Base-by-base conservation (phyloP, 2,113 vertebrate species). In the Condylura cristata region DNA sequence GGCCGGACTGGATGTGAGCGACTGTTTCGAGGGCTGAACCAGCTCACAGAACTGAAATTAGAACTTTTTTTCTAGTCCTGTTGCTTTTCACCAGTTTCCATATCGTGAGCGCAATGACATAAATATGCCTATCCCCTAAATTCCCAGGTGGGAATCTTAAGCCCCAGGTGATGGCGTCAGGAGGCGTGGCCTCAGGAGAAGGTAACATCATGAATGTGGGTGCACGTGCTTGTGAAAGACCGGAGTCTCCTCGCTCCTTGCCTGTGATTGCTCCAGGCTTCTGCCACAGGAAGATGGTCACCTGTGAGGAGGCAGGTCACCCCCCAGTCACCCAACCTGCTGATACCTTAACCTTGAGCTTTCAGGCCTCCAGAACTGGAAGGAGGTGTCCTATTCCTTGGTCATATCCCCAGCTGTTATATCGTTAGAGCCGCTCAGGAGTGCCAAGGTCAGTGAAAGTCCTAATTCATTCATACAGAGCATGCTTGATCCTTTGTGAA, bases 1-100 rank as follows among this genome's bases (percentile, higher is more conserved):
- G 46, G 1, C 28, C 10, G 28, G 1, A 1, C 7, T 37, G 1
- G 30, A 3, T 14, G 30, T 28, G n/a, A 24, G 10, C 6, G 11
- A 72, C 48, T 0, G 9, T 20, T 86, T 76, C 39, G 17, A 28
- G n/a, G 2, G 41, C 12, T 48, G 32, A n/a, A 9, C 20, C 32
- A 32, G 2, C 44, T 74, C 26, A 28, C 30, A 41, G 60, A 60
- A 13, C 28, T 37, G 10, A 91, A 39, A 9, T 58, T 48, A 51
- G 22, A 72, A 16, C 2, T 20, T 89, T 44, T 58, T 6, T 28
- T 4, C 24, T 7, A 39, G 8, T 44, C 75, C 76, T 41, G 8
- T 10, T 44, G 51, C 60, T 81, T 66, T 78, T 63, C 9, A 11
- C 8, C 14, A 24, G 30, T 68, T n/a, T 76, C 16, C 17, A 74